A percentile compares a stretch with the other conserved stretches of the same genome.
These are phyloP conservation scores for Litoditis marina DNA, from an alignment of 2,888 invertebrate genomes.

Conservation along the genomic window DNA sequence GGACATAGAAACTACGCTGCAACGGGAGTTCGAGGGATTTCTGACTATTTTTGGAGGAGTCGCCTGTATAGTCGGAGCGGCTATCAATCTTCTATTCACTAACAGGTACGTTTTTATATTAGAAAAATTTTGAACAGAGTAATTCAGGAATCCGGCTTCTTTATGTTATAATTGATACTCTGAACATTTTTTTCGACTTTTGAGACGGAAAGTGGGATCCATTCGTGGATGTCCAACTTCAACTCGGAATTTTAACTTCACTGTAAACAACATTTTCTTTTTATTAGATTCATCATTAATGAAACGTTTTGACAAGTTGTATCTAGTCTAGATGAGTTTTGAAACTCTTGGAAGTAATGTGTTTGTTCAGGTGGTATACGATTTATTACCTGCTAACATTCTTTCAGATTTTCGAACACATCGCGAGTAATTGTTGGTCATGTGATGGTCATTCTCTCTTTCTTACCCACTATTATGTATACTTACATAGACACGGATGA, in stretches of 20 bases:
- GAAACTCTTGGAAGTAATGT: too few species aligned
- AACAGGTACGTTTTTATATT: conserved; percentile 20
- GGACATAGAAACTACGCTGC: conserved; percentile 20
- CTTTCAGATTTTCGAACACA: conserved; percentile 34
- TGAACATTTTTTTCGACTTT: too few species aligned
- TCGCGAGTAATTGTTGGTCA: conserved; percentile 42
- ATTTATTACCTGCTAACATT: too few species aligned
- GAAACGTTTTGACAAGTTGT: neutral
- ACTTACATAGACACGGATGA: conserved; percentile 40
- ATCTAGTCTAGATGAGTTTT: too few species aligned
- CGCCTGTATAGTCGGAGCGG: conserved; percentile 36
- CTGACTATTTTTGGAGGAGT: conserved; percentile 36
- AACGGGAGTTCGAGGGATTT: conserved; percentile 36
- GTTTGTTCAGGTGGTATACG: too few species aligned
- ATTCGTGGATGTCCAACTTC: too few species aligned
- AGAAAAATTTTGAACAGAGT: too few species aligned
- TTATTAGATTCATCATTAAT: neutral
- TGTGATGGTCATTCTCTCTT: conserved; percentile 33
- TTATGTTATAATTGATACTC: too few species aligned
- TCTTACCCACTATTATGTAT: conserved; percentile 35
- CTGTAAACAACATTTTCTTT: too few species aligned
- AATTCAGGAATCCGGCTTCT: too few species aligned
- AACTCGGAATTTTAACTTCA: too few species aligned
- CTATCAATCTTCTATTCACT: conserved; percentile 36
- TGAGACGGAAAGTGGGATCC: too few species aligned